Conservation (phyloP, 2,113 vertebrate species). For the Thalassoma bifasciatum region DNA sequence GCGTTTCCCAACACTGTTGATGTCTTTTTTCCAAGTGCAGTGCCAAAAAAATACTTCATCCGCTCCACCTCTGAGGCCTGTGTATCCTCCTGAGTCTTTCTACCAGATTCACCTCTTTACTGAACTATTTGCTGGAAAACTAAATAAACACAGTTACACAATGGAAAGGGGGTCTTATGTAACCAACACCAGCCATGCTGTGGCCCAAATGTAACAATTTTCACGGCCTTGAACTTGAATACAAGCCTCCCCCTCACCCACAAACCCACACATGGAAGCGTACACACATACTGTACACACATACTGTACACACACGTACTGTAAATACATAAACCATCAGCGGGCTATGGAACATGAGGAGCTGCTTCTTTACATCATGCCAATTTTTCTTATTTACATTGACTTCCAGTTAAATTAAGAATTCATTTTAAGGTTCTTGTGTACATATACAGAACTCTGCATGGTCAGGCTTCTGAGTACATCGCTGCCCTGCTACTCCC, state of each 20-base stretch:
- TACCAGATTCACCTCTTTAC: constrained; percentile 69
- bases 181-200: constrained; percentile 54
- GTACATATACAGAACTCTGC: too few relatives aligned
- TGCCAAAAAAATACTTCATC: constrained; percentile 78
- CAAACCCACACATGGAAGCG: too few relatives aligned
- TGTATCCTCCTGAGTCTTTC: constrained; percentile 61
- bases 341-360: constrained; percentile 3
- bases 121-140: constrained; percentile 66
- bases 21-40: constrained; percentile 75
- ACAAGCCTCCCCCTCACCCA: neutral
- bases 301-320: neutral
- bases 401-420: too few relatives aligned
- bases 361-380: constrained; percentile 30
- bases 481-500: too few relatives aligned
- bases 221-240: constrained; percentile 37
- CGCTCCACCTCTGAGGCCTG: constrained; percentile 72
- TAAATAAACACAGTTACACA: constrained; percentile 77
- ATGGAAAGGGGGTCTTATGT: constrained; percentile 66
- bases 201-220: constrained; percentile 54
- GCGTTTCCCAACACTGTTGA: constrained; percentile 72
- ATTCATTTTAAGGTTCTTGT: too few relatives aligned
- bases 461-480: too few relatives aligned
- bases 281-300: neutral
- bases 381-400: too few relatives aligned
- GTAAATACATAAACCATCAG: constrained; percentile 14